Evolutionary conservation across 2,797 vertebrate species (phyloP).

Genomic region (Sebastiscus tertius): DNA sequence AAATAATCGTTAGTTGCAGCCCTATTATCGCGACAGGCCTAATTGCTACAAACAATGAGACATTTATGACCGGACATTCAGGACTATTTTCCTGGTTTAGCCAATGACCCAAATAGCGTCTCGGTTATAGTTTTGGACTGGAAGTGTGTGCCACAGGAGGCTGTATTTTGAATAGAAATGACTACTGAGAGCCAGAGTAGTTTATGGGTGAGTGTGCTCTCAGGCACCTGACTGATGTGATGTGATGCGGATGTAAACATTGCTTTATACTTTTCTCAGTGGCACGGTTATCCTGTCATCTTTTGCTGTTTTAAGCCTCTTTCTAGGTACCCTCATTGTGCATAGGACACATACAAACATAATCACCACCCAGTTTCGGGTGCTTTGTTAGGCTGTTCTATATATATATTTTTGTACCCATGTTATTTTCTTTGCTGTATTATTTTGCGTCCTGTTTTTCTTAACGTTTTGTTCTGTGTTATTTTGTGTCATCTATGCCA

Average conservation of each 20-base stretch:
- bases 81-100: conserved; percentile 8
- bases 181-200: conserved; percentile 3
- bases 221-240: background rate
- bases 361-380: conserved; percentile 23
- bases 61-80: conserved; percentile 5
- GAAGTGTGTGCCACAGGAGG: background rate
- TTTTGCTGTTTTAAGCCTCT: conserved; percentile 19
- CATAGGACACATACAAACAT: conserved; percentile 8
- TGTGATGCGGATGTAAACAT: conserved; percentile 14
- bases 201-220: background rate
- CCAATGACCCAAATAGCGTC: conserved; percentile 9
- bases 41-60: conserved; percentile 25
- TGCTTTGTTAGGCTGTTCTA: conserved; percentile 34
- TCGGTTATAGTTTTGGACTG: conserved; percentile 27
- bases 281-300: conserved; percentile 3
- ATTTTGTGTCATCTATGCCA: conserved; percentile 83
- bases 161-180: conserved; percentile 20
- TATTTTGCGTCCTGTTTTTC: conserved; percentile 72
- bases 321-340: conserved; percentile 36
- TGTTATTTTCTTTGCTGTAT: conserved; percentile 66
- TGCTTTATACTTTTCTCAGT: background rate
- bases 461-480: conserved; percentile 75
- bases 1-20: too few relatives aligned
- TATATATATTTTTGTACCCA: conserved; percentile 48
- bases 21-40: background rate